phyloP scores from a whole-genome alignment of 2,888 invertebrate genomes.

The Lithosia quadra region DNA sequence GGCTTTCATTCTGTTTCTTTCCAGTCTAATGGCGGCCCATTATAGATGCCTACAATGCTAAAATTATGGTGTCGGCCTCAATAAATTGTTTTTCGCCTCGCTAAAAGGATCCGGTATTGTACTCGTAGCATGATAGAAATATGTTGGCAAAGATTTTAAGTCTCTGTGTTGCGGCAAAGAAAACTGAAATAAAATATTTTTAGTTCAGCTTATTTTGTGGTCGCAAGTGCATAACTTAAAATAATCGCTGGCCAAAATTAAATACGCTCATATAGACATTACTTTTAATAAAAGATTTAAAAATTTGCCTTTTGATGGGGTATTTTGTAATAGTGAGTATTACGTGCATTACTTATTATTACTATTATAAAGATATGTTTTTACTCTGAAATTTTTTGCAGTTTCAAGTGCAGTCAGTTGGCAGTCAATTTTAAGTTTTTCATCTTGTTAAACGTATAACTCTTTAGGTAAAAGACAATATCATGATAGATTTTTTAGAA shows the following conservation, averaged over 20 bases:
- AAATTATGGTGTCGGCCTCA: neutral
- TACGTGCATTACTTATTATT: neutral
- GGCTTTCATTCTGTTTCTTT: neutral
- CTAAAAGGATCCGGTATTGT: neutral
- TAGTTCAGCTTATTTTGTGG: neutral
- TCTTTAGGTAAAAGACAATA: no score
- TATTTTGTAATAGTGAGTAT: neutral
- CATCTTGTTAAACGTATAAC: no score
- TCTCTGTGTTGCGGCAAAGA: neutral
- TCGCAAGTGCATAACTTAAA: neutral
- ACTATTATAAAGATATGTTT: no score
- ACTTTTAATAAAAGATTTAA: conserved; percentile 4
- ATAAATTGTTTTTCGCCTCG: neutral
- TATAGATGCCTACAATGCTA: no score
- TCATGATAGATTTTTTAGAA: no score
- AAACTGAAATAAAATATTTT: neutral
- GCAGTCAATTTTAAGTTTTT: no score
- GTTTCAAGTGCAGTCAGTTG: no score
- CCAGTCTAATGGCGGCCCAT: no score
- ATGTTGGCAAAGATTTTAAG: neutral
- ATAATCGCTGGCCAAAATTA: conserved; percentile 1
- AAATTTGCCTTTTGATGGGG: neutral
- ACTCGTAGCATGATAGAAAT: neutral
- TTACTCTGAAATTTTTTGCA: no score
- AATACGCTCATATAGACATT: neutral